Percentiles rank a stretch among this genome's conserved stretches.
Conservation (phyloP, 2,888 invertebrate genomes). For the Allacma fusca region DNA sequence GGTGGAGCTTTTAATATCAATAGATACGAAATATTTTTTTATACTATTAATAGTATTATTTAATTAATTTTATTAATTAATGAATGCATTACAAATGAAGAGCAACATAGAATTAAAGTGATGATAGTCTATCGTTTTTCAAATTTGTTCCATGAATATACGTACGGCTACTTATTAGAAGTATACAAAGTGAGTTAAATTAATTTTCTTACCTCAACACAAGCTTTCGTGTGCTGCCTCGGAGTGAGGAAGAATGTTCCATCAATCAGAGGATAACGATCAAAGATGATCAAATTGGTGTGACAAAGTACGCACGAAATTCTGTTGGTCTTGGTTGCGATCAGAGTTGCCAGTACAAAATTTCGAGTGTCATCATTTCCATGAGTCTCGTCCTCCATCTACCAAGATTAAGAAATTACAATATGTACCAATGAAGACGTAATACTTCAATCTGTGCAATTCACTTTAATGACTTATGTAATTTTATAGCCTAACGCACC, state of each 20-base stretch:
- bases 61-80: too few relatives aligned
- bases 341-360: constrained; percentile 93
- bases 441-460: constrained; percentile 19
- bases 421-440: background rate
- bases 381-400: constrained; percentile 98
- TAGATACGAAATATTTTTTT: too few relatives aligned
- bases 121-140: too few relatives aligned
- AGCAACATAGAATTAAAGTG: too few relatives aligned
- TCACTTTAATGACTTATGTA: too few relatives aligned
- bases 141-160: too few relatives aligned
- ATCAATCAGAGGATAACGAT: constrained; percentile 96
- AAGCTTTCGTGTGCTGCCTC: constrained; percentile 84
- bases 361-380: constrained; percentile 97
- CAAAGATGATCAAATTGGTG: constrained; percentile 89
- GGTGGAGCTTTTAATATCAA: too few relatives aligned
- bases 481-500: too few relatives aligned
- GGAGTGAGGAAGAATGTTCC: constrained; percentile 98
- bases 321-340: constrained; percentile 85
- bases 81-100: too few relatives aligned
- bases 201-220: constrained; percentile 72
- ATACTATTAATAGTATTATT: too few relatives aligned
- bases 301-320: constrained; percentile 89
- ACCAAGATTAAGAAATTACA: constrained; percentile 65
- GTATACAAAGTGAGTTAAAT: too few relatives aligned
- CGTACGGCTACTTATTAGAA: too few relatives aligned